Base-by-base conservation (phyloP, 2,888 invertebrate species). In the Clepsis dumicolana region DNA sequence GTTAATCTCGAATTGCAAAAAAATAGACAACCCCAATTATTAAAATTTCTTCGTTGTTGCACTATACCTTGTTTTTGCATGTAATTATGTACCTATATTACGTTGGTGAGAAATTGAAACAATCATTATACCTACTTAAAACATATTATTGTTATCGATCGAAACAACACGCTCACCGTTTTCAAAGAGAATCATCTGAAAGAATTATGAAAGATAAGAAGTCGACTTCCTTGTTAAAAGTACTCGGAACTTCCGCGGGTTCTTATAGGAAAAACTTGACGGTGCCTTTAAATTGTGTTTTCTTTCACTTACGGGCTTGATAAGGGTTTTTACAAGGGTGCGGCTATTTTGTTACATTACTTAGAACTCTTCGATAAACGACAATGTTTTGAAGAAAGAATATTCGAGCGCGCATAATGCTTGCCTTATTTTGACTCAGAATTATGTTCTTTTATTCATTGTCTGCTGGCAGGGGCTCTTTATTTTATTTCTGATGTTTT, bases 161-260 rank as follows among this genome's bases (percentile, higher is more conserved):
- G 5, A 21, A 44, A 2, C 41, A 25, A 50, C 24, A 16, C 25
- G 10, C 53, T 38, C 38, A 21, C 10, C 54, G 50, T 57, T 63
- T 29, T 63, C 56, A 68, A 63, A 68, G 57, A 56, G 50, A 32
- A 68, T 57, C 41, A 63, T 68, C 67, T 62, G 27, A 68, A 35
- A 18, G 63, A 52, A 68, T 63, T 68, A 68, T 62, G 48, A 56
- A 56, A 67, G 66, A 67, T 61, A 67, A 63, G 54, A 14, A 62
- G 24, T 57, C 67, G 57, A 38, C 57, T 68, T 63, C 52, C 67
- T 68, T 57, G 62, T 63, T 63, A 68, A 68, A 68, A 68, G 67
- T 68, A 52, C 66, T 52, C 12, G 16, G 50, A 68, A 57, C 41
- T 68, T 63, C 41, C 29, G 57, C 21, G 24, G 38, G 16, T 48